Evolutionary conservation across 2,888 invertebrate species (phyloP).

Genomic region (Lasioglossum pauxillum): DNA sequence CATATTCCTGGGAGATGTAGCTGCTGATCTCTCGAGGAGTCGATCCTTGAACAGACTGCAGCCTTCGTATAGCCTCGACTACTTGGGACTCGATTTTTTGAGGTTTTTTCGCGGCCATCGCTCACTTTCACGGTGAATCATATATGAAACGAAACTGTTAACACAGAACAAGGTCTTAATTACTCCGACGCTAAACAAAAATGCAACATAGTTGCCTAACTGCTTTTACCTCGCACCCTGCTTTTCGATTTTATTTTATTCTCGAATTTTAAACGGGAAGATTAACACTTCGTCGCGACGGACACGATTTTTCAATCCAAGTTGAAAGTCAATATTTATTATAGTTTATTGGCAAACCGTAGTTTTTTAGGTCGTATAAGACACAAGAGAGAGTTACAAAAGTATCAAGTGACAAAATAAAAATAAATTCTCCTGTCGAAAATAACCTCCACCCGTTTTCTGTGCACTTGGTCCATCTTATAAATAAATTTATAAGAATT

Average conservation of each 20-base stretch:
- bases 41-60: slow-evolving; percentile 79
- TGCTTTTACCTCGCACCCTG: not conserved
- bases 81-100: slow-evolving; percentile 80
- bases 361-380: too few relatives aligned
- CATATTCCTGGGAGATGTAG: slow-evolving; percentile 79
- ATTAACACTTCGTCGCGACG: too few relatives aligned
- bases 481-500: too few relatives aligned
- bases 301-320: too few relatives aligned
- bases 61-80: slow-evolving; percentile 78
- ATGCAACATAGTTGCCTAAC: not conserved
- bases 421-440: too few relatives aligned
- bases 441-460: too few relatives aligned
- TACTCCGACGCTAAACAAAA: not conserved
- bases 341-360: too few relatives aligned
- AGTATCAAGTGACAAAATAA: too few relatives aligned
- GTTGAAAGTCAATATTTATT: too few relatives aligned
- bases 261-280: too few relatives aligned
- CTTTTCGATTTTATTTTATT: not conserved
- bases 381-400: too few relatives aligned
- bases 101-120: slow-evolving; percentile 60
- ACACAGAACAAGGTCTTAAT: not conserved
- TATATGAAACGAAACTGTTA: not conserved
- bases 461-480: too few relatives aligned
- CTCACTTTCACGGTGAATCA: not conserved
- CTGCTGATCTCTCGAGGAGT: slow-evolving; percentile 79